Evolutionary conservation across 2,113 vertebrate genomes (phyloP).

Genomic region (Pholis gunnellus): DNA sequence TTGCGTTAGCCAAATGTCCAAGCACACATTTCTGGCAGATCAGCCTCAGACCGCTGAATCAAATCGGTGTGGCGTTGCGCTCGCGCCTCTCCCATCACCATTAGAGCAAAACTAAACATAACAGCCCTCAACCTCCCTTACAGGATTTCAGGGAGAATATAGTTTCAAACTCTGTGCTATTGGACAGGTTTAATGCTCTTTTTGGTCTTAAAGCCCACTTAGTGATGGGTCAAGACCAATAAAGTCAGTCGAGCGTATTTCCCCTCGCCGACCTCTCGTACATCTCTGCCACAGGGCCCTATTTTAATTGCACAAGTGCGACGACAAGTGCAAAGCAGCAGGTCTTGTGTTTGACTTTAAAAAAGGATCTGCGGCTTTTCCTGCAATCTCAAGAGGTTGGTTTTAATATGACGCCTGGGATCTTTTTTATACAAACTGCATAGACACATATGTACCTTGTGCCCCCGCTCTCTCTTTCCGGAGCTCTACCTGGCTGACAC

Average conservation of each 20-base stretch:
- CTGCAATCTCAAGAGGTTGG: neutral
- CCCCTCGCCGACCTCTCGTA: neutral
- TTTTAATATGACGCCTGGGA: neutral
- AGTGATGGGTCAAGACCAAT: too few species aligned
- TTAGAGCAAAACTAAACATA: neutral
- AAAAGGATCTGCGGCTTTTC: neutral
- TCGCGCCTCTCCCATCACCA: neutral
- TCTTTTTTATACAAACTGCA: neutral
- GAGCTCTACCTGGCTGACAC: conserved; percentile 49
- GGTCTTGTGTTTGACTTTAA: neutral
- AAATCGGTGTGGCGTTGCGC: neutral
- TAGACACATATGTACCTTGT: neutral
- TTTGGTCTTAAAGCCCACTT: neutral
- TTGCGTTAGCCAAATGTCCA: neutral
- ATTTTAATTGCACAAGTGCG: neutral
- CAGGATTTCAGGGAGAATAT: neutral
- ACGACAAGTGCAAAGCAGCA: neutral
- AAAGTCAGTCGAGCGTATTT: neutral
- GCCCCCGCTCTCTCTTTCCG: conserved; percentile 9
- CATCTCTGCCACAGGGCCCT: neutral
- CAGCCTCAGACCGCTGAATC: neutral
- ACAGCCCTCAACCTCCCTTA: neutral
- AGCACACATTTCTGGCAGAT: neutral
- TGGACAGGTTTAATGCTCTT: neutral
- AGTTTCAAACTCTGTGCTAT: neutral